Evolutionary conservation across 2,888 invertebrate genomes (phyloP).

Genomic region (Cantharis flavilabris): DNA sequence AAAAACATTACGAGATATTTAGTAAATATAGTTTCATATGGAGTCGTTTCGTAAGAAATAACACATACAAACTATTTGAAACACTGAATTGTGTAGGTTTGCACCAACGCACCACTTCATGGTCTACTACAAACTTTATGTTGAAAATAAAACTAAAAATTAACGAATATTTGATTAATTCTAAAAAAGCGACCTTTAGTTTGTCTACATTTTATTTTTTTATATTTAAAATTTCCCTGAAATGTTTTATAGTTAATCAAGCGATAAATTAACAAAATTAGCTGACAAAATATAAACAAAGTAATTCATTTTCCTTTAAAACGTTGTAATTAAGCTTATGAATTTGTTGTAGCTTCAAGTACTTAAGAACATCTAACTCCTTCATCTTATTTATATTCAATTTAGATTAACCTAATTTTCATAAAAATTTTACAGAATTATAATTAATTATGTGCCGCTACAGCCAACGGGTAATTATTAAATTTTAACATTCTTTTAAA

Average conservation of each 20-base stretch:
- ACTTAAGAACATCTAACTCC: neutral
- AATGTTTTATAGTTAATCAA: neutral
- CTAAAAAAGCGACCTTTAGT: too few species aligned
- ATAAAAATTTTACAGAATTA: neutral
- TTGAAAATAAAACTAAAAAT: neutral
- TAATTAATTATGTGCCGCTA: neutral
- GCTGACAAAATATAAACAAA: neutral
- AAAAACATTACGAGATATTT: neutral
- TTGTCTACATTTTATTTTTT: neutral
- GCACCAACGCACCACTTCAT: neutral
- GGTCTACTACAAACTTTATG: neutral
- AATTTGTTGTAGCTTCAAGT: neutral
- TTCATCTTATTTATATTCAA: neutral
- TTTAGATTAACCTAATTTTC: neutral
- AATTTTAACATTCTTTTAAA: neutral
- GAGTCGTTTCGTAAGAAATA: too few species aligned
- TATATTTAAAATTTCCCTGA: neutral
- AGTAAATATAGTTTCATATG: neutral
- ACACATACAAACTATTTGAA: too few species aligned
- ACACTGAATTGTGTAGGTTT: neutral
- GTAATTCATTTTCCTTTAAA: neutral
- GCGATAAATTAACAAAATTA: neutral
- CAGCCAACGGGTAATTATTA: too few species aligned
- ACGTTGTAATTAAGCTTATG: neutral
- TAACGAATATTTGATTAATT: neutral